phyloP scores from a whole-genome alignment of 2,113 vertebrate species.

The Gallinago jamesoni region DNA sequence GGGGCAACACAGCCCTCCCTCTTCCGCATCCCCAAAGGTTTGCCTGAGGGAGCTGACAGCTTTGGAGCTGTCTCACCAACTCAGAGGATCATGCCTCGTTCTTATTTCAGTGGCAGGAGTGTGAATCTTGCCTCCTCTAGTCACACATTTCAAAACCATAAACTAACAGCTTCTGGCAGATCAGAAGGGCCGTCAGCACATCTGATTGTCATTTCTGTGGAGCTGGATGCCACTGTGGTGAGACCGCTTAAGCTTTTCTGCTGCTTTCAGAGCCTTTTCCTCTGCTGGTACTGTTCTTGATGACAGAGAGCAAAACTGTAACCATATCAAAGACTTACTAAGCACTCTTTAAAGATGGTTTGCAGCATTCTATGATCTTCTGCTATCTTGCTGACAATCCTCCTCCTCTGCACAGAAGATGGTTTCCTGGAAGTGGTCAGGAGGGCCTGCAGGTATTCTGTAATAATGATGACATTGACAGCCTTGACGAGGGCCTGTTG shows the following conservation, averaged over 20 bases:
- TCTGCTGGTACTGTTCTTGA: neutral
- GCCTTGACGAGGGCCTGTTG: constrained; percentile 21
- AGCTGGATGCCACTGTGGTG: neutral
- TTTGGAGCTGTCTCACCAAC: neutral
- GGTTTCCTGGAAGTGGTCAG: constrained; percentile 36
- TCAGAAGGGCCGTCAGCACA: neutral
- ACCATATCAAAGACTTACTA: constrained; percentile 62
- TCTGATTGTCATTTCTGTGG: neutral
- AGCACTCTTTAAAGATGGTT: constrained; percentile 25
- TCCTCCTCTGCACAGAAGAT: constrained; percentile 8
- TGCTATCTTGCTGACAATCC: constrained; percentile 37
- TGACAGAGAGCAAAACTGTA: neutral
- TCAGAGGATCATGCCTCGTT: neutral
- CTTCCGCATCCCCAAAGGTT: neutral
- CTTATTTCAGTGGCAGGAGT: neutral
- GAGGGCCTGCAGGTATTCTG: constrained; percentile 52
- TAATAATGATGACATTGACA: neutral
- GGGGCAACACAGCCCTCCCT: neutral
- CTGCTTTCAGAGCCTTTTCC: neutral
- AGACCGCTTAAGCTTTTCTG: neutral
- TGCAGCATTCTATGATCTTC: constrained; percentile 47
- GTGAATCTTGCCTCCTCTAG: neutral
- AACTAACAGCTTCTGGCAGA: constrained; percentile 27
- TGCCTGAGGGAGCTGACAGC: neutral
- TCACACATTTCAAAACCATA: constrained; percentile 9